These are phyloP conservation scores for Ditylenchus dipsaci DNA, from an alignment of 1,140 invertebrate genomes.

Conservation along the genomic window DNA sequence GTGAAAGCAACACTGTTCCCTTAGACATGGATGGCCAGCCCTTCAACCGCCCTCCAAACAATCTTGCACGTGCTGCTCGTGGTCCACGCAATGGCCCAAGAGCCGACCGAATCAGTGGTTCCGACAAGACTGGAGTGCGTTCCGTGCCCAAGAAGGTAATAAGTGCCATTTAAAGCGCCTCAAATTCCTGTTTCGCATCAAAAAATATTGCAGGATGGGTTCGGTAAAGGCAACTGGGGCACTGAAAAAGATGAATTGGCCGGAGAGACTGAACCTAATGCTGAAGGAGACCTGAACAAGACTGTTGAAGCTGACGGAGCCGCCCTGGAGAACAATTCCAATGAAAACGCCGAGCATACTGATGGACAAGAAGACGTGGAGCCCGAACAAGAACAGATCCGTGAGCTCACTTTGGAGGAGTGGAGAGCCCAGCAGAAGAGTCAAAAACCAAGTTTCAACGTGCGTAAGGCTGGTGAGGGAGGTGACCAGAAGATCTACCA, in stretches of 20 bases:
- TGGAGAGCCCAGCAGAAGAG: conserved; percentile 39
- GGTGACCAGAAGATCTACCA: conserved; percentile 31
- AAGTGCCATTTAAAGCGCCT: neutral
- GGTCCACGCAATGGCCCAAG: conserved; percentile 14
- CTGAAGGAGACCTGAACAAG: conserved; percentile 2
- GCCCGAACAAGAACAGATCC: conserved; percentile 7
- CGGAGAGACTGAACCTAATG: conserved; percentile 32
- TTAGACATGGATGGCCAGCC: conserved; percentile 1
- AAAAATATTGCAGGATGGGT: conserved; percentile 11
- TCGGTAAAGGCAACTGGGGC: conserved; percentile 34
- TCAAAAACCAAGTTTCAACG: conserved; percentile 19
- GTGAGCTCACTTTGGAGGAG: conserved; percentile 28
- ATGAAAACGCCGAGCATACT: conserved; percentile 2
- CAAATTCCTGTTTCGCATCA: neutral
- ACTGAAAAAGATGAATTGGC: conserved; percentile 22
- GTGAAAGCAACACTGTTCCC: neutral
- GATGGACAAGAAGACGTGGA: neutral
- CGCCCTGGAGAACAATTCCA: conserved; percentile 1
- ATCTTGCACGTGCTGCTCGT: neutral
- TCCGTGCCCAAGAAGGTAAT: neutral
- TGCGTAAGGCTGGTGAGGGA: conserved; percentile 23
- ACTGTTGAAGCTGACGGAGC: conserved; percentile 3
- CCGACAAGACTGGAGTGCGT: conserved; percentile 30
- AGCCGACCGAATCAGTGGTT: conserved; percentile 18
- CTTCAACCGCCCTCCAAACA: conserved; percentile 8